These are phyloP conservation scores for Glaucidium brasilianum DNA, from an alignment of 2,113 vertebrate genomes.

Conservation along the genomic window DNA sequence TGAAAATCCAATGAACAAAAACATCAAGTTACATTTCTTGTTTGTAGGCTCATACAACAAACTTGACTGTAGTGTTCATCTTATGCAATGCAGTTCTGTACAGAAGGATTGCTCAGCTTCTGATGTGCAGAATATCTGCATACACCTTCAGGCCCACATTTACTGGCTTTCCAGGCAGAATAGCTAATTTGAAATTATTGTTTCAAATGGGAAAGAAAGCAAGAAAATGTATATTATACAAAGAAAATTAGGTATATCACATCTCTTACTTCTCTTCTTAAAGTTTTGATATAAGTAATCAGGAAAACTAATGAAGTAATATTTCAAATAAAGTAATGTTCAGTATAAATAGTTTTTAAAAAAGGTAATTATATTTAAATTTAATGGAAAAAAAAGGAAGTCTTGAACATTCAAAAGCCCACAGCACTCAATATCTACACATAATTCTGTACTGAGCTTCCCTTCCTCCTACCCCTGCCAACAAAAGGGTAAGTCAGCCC, in stretches of 20 bases:
- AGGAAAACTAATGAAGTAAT: not conserved
- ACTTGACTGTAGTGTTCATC: not conserved
- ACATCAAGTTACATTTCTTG: not conserved
- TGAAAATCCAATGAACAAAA: not conserved
- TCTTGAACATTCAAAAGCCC: not conserved
- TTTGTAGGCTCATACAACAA: not conserved
- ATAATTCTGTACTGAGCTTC: not conserved
- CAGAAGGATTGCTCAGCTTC: not conserved
- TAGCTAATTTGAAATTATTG: not conserved
- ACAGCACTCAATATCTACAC: not conserved
- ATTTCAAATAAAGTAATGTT: not conserved
- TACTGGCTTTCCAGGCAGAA: not conserved
- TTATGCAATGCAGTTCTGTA: not conserved
- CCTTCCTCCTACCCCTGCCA: fast-evolving
- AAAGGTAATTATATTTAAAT: not conserved
- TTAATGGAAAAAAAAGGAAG: not conserved
- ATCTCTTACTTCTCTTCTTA: not conserved
- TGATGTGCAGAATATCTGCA: not conserved
- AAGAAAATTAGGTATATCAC: not conserved
- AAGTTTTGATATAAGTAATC: not conserved
- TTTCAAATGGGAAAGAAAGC: not conserved
- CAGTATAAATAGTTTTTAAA: not conserved
- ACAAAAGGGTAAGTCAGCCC: not conserved
- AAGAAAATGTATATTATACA: not conserved
- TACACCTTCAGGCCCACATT: not conserved